phyloP scores from a whole-genome alignment of 2,113 vertebrate genomes.

The Oryzias javanicus region DNA sequence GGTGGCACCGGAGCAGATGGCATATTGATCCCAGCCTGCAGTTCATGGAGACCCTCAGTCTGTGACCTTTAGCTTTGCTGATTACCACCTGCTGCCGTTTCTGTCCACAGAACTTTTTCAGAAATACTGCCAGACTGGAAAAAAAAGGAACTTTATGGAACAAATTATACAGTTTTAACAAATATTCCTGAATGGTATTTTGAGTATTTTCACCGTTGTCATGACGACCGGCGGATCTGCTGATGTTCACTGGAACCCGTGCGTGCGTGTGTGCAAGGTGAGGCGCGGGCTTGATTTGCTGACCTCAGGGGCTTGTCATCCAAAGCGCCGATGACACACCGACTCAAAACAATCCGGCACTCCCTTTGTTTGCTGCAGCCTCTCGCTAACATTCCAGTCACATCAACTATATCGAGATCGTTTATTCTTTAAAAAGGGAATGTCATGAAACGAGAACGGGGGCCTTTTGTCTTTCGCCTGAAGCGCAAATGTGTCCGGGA shows the following conservation, averaged over 20 bases:
- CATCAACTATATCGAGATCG: conserved; percentile 25
- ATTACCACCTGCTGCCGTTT: conserved; percentile 1
- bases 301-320: conserved; percentile 33
- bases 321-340: conserved; percentile 24
- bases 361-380: background rate
- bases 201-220: too few relatives aligned
- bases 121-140: background rate
- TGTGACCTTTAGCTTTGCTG: conserved; percentile 2
- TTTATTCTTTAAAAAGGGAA: conserved; percentile 48
- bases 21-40: conserved; percentile 22
- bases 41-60: conserved; percentile 7
- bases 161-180: too few relatives aligned
- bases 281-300: conserved; percentile 48
- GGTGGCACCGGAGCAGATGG: conserved; percentile 19
- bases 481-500: conserved; percentile 41
- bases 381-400: conserved; percentile 14
- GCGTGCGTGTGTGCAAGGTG: conserved; percentile 37
- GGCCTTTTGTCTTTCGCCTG: conserved; percentile 26
- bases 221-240: conserved; percentile 71
- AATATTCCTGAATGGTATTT: too few relatives aligned
- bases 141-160: background rate
- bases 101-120: background rate
- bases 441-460: conserved; percentile 23
- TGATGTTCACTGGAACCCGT: conserved; percentile 67
- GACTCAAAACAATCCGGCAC: conserved; percentile 26